These are phyloP conservation scores for Antechinus flavipes DNA, from an alignment of 2,113 vertebrate genomes.

Conservation along the genomic window DNA sequence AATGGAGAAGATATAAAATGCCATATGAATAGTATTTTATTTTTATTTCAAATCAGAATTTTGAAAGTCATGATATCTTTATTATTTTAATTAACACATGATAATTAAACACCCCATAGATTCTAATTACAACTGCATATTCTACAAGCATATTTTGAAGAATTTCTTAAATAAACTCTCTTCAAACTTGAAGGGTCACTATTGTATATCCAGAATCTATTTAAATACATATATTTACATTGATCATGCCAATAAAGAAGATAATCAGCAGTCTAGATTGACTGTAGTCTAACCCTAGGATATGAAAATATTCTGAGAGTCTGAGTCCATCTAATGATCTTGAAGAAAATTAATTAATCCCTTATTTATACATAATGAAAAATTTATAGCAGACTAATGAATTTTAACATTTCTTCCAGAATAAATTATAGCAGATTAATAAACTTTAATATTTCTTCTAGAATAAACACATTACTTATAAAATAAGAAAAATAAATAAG, in stretches of 20 bases:
- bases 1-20: not conserved
- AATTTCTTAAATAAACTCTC: not conserved
- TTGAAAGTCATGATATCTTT: not conserved
- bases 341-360: slow-evolving; percentile 12
- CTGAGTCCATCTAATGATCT: slow-evolving; percentile 1
- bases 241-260: not conserved
- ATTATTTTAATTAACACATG: not conserved
- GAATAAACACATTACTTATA: slow-evolving; percentile 20
- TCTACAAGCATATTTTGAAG: not conserved
- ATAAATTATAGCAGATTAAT: not conserved
- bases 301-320: not conserved
- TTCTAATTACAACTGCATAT: not conserved
- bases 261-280: not conserved
- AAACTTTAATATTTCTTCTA: slow-evolving; percentile 36
- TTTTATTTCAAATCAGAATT: not conserved
- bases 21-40: not conserved
- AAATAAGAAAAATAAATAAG: not conserved
- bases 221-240: not conserved
- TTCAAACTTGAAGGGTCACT: not conserved
- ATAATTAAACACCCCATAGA: not conserved
- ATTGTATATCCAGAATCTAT: not conserved
- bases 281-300: not conserved
- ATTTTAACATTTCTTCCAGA: slow-evolving; percentile 34
- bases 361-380: not conserved
- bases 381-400: not conserved